Conservation (phyloP, 2,888 invertebrate genomes). For the Caenorhabditis virilis region DNA sequence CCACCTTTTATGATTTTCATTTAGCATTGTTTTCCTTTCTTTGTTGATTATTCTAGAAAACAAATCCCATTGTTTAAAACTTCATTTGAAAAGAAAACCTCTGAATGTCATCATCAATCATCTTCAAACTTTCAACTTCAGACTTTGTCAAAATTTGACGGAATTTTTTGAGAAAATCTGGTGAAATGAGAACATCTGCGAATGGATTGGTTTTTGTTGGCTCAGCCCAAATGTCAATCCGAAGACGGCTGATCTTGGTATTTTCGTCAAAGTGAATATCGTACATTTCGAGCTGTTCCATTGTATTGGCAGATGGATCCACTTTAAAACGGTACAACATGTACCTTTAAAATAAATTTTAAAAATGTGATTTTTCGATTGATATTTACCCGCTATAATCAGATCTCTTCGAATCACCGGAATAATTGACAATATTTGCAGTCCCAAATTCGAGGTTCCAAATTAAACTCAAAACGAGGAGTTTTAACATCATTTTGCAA, state of each 20-base stretch:
- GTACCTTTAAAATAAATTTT: constrained; percentile 9
- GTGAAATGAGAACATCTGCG: constrained; percentile 59
- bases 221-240: constrained; percentile 62
- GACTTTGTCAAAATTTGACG: constrained; percentile 1
- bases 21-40: not conserved
- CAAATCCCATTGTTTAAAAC: too few relatives aligned
- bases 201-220: constrained; percentile 45
- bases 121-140: constrained; percentile 12
- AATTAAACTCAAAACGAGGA: too few relatives aligned
- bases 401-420: constrained; percentile 3
- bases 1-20: not conserved
- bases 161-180: constrained; percentile 38
- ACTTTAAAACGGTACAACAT: constrained; percentile 25
- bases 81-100: not conserved
- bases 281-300: constrained; percentile 26
- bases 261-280: constrained; percentile 24
- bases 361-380: not conserved
- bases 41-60: not conserved
- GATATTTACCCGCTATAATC: constrained; percentile 17
- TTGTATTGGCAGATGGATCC: constrained; percentile 11
- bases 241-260: constrained; percentile 20
- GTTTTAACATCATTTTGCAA: too few relatives aligned
- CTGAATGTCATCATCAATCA: constrained; percentile 25
- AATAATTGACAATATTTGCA: constrained; percentile 5
- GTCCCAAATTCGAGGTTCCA: not conserved